Conservation (phyloP, 1,140 invertebrate species). For the Drosophila sp. region DNA sequence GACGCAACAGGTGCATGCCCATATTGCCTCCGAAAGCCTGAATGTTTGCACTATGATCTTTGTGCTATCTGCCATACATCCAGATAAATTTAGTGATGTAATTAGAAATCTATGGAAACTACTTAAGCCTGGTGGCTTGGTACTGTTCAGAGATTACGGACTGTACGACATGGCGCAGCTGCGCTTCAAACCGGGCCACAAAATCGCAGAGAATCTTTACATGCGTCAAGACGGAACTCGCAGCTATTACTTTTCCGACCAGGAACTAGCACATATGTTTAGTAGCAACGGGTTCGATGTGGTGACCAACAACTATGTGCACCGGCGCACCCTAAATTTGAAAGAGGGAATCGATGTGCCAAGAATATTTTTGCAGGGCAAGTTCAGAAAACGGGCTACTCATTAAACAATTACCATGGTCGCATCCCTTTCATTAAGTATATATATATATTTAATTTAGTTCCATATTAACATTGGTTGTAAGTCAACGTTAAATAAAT, state of each 20-base stretch:
- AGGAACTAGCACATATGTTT: slow-evolving; percentile 87
- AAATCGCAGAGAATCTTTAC: slow-evolving; percentile 97
- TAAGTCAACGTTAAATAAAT: slow-evolving; percentile 82
- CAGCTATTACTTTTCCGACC: slow-evolving; percentile 92
- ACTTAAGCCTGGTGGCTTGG: slow-evolving; percentile 91
- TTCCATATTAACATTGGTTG: slow-evolving; percentile 71
- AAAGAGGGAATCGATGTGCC: slow-evolving; percentile 96
- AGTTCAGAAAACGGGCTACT: slow-evolving; percentile 88
- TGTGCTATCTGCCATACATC: slow-evolving; percentile 97
- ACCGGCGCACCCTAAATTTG: slow-evolving; percentile 94
- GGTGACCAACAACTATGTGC: slow-evolving; percentile 90
- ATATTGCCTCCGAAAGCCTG: slow-evolving; percentile 86
- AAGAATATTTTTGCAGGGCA: slow-evolving; percentile 96
- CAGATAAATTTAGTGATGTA: slow-evolving; percentile 90
- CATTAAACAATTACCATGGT: neutral
- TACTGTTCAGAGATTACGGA: slow-evolving; percentile 98
- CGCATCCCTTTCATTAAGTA: slow-evolving; percentile 28
- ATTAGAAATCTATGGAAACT: slow-evolving; percentile 89
- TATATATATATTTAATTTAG: slow-evolving; percentile 54
- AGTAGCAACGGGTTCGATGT: slow-evolving; percentile 89
- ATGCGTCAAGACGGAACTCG: slow-evolving; percentile 98
- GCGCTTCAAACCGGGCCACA: slow-evolving; percentile 95
- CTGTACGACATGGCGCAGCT: slow-evolving; percentile 99
- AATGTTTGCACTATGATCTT: slow-evolving; percentile 98
- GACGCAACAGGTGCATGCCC: slow-evolving; percentile 86